Base-by-base conservation (phyloP, 64 coral and sea anemone species). In the Montipora foliosa region DNA sequence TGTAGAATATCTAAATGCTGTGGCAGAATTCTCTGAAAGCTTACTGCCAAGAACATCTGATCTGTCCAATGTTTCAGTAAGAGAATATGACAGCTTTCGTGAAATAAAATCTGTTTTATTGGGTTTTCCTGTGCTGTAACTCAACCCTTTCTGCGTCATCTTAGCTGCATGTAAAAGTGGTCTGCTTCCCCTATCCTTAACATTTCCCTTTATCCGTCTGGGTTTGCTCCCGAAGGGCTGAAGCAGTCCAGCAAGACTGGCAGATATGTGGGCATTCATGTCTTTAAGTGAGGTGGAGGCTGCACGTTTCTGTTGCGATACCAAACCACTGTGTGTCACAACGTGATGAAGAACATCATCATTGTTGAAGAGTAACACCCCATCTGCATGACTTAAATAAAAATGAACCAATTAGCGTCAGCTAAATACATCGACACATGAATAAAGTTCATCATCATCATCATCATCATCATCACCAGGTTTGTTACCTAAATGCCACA, bases 321-420 rank as follows among this genome's bases (percentile, higher is more conserved):
- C 15, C 12, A 77, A 24, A 47, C 82, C 84, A 45, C 55, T 87
- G 74, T 87, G 93, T 70, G 79, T 22, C 47, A 77, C 69, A 4
- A 98, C 77, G 24, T 95, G 93, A 59, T 89, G 96, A n/a, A 98
- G 80, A 55, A 95, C 85, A 85, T 98, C 96, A 85, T 98, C 96
- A 92, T 98, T 98, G 74, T 85, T 89, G 51, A 98, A 98, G 25
- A 98, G 75, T 22, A 95, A 37, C 44, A 98, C 74, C 14, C 89
- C 93, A 81, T 98, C 96, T 44, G 96, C 93, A 95, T 95, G 91
- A 46, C 96, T 98, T 44, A 97, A 79, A 16, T 47, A 16, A 25
- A 80, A 29, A n/a, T 64, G 2, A 4, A 64, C 9, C 4, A 64
- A 14, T 57, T 57, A 57, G 6, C 53, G 2, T 11, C 53, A 57